Conservation (phyloP, 1,140 invertebrate species). For the Oryzaephilus surinamensis region DNA sequence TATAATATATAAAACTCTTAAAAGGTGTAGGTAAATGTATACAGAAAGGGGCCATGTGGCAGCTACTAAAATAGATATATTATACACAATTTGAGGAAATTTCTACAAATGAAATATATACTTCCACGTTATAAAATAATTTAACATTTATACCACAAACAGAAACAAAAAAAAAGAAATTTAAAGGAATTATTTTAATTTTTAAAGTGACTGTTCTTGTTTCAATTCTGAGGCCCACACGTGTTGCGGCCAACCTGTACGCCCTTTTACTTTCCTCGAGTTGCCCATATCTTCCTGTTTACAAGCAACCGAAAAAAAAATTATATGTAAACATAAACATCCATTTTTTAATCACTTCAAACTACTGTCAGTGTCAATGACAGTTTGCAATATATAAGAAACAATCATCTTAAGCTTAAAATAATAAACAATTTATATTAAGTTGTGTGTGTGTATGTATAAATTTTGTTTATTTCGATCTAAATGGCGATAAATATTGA, state of each 20-base stretch:
- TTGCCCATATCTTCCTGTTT: slow-evolving; percentile 31
- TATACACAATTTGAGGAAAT: slow-evolving; percentile 33
- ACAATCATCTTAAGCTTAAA: too few relatives aligned
- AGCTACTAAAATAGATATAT: slow-evolving; percentile 32
- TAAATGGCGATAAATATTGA: too few relatives aligned
- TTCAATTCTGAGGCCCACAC: slow-evolving; percentile 87
- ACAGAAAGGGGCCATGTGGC: slow-evolving; percentile 34
- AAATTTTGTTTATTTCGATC: too few relatives aligned
- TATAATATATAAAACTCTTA: slow-evolving; percentile 33
- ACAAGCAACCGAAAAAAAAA: too few relatives aligned
- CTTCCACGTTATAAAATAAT: slow-evolving; percentile 25
- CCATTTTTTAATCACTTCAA: neutral
- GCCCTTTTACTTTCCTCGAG: slow-evolving; percentile 53
- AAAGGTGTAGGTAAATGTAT: slow-evolving; percentile 33
- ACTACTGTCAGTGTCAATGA: neutral
- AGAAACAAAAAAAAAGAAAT: too few relatives aligned
- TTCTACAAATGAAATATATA: slow-evolving; percentile 28
- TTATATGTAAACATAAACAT: slow-evolving; percentile 16
- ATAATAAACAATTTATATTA: too few relatives aligned
- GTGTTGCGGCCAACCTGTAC: slow-evolving; percentile 91
- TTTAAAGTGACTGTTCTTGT: slow-evolving; percentile 48
- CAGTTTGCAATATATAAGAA: too few relatives aligned
- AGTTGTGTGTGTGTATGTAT: too few relatives aligned
- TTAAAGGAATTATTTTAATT: too few relatives aligned
- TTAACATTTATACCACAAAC: slow-evolving; percentile 13